phyloP scores from a whole-genome alignment of 2,797 vertebrate genomes.

The Lutjanus argentimaculatus region DNA sequence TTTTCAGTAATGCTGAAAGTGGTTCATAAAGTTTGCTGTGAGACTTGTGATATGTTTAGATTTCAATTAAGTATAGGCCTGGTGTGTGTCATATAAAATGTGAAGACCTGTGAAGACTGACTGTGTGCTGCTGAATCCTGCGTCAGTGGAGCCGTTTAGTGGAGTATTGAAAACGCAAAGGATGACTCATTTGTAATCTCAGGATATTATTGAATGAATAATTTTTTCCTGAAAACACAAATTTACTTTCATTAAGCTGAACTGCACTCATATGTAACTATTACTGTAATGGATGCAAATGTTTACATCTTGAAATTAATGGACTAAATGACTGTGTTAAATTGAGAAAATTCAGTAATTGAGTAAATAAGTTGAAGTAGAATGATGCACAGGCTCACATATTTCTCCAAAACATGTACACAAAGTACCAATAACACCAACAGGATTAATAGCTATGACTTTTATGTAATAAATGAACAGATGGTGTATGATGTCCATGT shows the following conservation, averaged over 20 bases:
- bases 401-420: conserved; percentile 15
- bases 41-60: conserved; percentile 16
- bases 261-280: conserved; percentile 19
- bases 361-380: not conserved
- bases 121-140: not conserved
- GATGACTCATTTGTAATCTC: conserved; percentile 25
- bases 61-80: conserved; percentile 1
- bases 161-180: not conserved
- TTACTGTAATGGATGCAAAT: conserved; percentile 5
- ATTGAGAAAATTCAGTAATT: not conserved
- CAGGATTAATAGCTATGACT: conserved; percentile 6
- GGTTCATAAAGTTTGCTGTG: conserved; percentile 38
- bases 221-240: conserved; percentile 14
- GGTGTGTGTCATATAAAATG: conserved; percentile 13
- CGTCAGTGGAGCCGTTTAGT: not conserved
- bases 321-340: conserved; percentile 10
- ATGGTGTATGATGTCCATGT: conserved; percentile 49
- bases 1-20: conserved; percentile 43
- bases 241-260: conserved; percentile 31
- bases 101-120: conserved; percentile 8
- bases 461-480: conserved; percentile 52
- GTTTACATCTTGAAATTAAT: conserved; percentile 21
- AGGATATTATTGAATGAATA: not conserved
- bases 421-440: conserved; percentile 3
- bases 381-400: not conserved